A percentile compares a stretch with the other conserved stretches of the same genome.
phyloP scores from a whole-genome alignment of 2,797 vertebrate genomes.

The Nyctibius grandis region DNA sequence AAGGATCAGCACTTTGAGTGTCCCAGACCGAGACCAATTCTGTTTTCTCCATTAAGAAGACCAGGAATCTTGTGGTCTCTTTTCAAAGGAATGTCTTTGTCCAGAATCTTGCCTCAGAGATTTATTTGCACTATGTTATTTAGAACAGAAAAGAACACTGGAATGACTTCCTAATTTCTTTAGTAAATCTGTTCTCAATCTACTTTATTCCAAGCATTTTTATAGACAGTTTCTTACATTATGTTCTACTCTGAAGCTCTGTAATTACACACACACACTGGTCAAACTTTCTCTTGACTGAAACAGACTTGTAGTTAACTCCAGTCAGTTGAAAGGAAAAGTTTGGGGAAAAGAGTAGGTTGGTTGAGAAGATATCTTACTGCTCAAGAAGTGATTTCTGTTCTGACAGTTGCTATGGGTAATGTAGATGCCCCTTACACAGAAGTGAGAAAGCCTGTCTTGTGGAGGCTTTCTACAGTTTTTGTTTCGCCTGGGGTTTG shows the following conservation, averaged over 20 bases:
- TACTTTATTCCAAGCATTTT: conserved; percentile 39
- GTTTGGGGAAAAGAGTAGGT: not conserved
- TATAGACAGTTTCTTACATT: conserved; percentile 20
- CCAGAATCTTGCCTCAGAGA: conserved; percentile 43
- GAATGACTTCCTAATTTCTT: conserved; percentile 53
- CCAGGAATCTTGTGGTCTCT: conserved; percentile 50
- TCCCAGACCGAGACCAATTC: not conserved
- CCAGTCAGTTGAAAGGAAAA: not conserved
- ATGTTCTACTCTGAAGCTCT: not conserved
- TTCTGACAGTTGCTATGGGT: not conserved
- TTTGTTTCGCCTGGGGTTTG: conserved; percentile 14
- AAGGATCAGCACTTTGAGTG: not conserved
- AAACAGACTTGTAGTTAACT: not conserved
- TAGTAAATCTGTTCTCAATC: conserved; percentile 51
- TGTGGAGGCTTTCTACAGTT: not conserved
- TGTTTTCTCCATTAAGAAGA: conserved; percentile 50
- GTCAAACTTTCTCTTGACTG: conserved; percentile 35
- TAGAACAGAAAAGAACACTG: conserved; percentile 41
- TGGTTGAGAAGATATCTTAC: not conserved
- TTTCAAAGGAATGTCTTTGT: conserved; percentile 54
- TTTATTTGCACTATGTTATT: conserved; percentile 45
- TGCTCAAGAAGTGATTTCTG: not conserved
- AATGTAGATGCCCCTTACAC: not conserved
- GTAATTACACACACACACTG: not conserved
- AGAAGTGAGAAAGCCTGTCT: not conserved